phyloP scores from a whole-genome alignment of 2,113 vertebrate species.

The Ptilonorhynchus violaceus region DNA sequence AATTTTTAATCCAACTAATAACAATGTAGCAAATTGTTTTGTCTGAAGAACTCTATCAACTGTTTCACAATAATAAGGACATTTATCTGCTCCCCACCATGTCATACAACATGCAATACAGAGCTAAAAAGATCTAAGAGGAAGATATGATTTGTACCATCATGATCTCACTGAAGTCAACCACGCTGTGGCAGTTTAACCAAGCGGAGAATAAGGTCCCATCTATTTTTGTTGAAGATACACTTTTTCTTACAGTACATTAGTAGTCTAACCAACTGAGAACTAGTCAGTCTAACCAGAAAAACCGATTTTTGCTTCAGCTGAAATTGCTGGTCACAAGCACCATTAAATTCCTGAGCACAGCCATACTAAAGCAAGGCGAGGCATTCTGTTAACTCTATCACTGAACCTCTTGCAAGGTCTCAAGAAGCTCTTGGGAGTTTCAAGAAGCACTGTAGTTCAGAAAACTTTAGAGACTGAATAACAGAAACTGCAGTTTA shows the following conservation, averaged over 20 bases:
- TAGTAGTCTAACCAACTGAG: background rate
- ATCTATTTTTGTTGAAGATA: constrained; percentile 5
- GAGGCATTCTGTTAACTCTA: background rate
- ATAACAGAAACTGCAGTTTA: background rate
- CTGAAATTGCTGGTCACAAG: background rate
- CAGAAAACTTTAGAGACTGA: background rate
- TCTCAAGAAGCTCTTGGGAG: background rate
- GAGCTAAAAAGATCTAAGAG: background rate
- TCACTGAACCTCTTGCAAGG: background rate
- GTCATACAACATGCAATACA: background rate
- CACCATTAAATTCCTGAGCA: background rate
- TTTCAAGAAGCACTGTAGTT: background rate
- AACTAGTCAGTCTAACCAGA: background rate
- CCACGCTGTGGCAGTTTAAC: background rate
- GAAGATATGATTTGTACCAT: background rate
- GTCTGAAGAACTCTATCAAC: background rate
- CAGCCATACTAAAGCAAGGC: background rate
- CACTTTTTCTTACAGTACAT: background rate
- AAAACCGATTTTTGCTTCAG: background rate
- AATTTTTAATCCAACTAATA: background rate
- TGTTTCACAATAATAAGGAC: background rate
- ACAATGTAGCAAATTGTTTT: background rate
- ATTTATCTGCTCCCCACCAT: background rate
- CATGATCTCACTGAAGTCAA: background rate
- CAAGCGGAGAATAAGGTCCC: background rate